phyloP scores from a whole-genome alignment of 2,797 vertebrate genomes.

The Malacoraja senta region DNA sequence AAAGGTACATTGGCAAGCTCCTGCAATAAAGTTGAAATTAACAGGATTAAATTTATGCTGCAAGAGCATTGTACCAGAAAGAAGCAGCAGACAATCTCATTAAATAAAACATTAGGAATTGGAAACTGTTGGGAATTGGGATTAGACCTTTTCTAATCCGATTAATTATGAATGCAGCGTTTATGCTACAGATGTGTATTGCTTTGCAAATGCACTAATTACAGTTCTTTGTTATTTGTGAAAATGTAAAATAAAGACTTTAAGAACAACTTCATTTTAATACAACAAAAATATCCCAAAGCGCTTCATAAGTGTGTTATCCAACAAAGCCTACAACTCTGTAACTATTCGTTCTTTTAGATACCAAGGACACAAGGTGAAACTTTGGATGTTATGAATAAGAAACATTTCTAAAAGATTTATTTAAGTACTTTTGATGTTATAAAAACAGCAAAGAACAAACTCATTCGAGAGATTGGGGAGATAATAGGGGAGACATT shows the following conservation, averaged over 20 bases:
- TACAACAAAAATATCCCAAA: no score
- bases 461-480: no score
- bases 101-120: slow-evolving; percentile 22
- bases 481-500: not conserved
- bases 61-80: slow-evolving; percentile 8
- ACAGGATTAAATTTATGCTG: not conserved
- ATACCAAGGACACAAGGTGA: not conserved
- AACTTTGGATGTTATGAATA: not conserved
- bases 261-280: no score
- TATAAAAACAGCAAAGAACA: not conserved
- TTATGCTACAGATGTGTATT: slow-evolving; percentile 17
- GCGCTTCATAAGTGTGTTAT: no score
- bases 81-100: not conserved
- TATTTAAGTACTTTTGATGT: not conserved
- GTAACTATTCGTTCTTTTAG: not conserved
- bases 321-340: not conserved
- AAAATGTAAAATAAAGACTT: not conserved
- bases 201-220: not conserved
- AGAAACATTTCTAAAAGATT: not conserved
- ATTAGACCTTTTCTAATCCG: slow-evolving; percentile 7
- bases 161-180: slow-evolving; percentile 27
- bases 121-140: slow-evolving; percentile 22
- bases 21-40: not conserved
- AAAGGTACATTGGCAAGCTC: not conserved
- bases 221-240: not conserved